Conservation (phyloP, 1,140 invertebrate species). For the Drosophila grimshawi region DNA sequence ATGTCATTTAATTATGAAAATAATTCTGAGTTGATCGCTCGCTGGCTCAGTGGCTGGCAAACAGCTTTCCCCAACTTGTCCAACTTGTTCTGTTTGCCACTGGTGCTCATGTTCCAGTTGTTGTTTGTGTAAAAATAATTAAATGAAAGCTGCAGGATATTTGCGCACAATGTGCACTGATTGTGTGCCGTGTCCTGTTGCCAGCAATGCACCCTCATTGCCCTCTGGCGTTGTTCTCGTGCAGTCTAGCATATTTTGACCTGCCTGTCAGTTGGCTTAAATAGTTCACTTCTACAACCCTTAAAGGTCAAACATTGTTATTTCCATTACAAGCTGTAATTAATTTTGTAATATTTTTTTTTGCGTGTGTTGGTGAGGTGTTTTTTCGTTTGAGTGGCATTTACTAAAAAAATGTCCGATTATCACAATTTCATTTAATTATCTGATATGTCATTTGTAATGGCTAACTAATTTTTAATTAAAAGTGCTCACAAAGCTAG, state of each 20-base stretch:
- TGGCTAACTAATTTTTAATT: slow-evolving; percentile 6
- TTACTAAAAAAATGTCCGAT: background rate
- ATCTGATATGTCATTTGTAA: background rate
- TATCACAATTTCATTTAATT: background rate
- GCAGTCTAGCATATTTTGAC: slow-evolving; percentile 57
- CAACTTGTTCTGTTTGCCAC: slow-evolving; percentile 13
- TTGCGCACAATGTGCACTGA: slow-evolving; percentile 68
- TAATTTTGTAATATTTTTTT: slow-evolving; percentile 44
- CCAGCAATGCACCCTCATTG: slow-evolving; percentile 8
- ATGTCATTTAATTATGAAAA: slow-evolving; percentile 76
- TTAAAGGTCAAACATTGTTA: slow-evolving; percentile 16
- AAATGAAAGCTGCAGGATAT: slow-evolving; percentile 73
- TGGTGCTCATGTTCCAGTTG: slow-evolving; percentile 27
- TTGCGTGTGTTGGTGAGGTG: too few relatives aligned
- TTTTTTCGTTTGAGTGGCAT: slow-evolving; percentile 15
- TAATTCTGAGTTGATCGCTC: slow-evolving; percentile 37
- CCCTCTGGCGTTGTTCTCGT: background rate
- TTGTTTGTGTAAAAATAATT: slow-evolving; percentile 57
- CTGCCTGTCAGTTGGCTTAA: slow-evolving; percentile 6
- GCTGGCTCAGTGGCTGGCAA: slow-evolving; percentile 25
- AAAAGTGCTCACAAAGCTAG: background rate
- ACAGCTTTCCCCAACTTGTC: slow-evolving; percentile 29
- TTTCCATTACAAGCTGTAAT: slow-evolving; percentile 4
- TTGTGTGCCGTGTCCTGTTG: slow-evolving; percentile 47
- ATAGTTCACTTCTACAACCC: background rate